Base-by-base conservation (phyloP, 2,797 vertebrate genomes). In the Rousettus madagascariensis region DNA sequence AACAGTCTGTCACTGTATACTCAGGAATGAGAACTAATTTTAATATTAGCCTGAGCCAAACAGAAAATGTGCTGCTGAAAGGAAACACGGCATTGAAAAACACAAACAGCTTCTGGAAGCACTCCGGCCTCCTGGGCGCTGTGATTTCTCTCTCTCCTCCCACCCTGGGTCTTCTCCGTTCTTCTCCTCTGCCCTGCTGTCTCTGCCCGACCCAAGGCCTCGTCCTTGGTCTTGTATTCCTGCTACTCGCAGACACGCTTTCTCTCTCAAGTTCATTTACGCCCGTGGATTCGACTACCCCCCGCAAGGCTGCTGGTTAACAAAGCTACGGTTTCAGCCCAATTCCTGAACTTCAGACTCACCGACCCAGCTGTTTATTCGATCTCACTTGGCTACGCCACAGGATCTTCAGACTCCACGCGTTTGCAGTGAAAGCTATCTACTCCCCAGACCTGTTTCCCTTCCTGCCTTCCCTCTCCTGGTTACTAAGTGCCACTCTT, bases 1-100 rank as follows among this genome's bases (percentile, higher is more conserved):
- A 51, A 53, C 91, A 65, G 93, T 85, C 65, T 89, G 79, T 94
- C 92, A 86, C 71, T 57, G 22, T 61, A 61, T 68, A 51, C 51
- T 94, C 83, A 26, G 26, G 89, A 90, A 90, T 19, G 84, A 93
- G 90, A 94, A 41, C 84, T 77, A 17, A 83, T 86, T 91, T 95
- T 94, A 83, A 69, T 85, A 91, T 55, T 61, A 75, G 33, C 51
- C 92, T 9, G 86, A 91, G 80, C 93, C 95, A 95, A 77, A 82
- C 65, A 82, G 61, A 79, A 92, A 95, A 91, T 61, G 63, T 68
- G 92, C 55, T 43, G 2, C 68, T 74, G 59, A 80, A 49, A 86
- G 83, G 41, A 96, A 84, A 91, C 82, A 95, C 61, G 74, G 55
- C 63, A 24, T 82, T n/a, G 33, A 13, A 33, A 84, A 69, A 90